Conservation (phyloP, 2,797 vertebrate genomes). For the Chrysocyon brachyurus region DNA sequence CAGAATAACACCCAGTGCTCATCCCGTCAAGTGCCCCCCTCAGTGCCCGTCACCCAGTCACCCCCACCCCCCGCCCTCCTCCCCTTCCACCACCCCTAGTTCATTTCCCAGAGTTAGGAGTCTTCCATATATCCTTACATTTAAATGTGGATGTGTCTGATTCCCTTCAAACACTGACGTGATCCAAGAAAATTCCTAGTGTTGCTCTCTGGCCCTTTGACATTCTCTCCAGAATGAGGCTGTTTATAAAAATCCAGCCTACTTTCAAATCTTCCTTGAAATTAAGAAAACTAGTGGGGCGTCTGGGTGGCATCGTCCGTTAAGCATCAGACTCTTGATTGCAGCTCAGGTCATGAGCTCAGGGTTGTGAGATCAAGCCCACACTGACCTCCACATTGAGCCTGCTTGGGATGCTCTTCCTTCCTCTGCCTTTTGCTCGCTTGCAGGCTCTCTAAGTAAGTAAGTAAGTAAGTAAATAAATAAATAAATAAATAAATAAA, state of each 20-base stretch:
- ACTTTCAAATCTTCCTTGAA: neutral
- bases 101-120: too few species aligned
- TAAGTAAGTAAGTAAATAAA: neutral
- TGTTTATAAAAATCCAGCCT: neutral
- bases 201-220: neutral
- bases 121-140: neutral
- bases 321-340: neutral
- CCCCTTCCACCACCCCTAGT: too few species aligned
- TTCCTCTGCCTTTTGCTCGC: neutral
- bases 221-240: neutral
- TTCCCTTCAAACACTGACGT: neutral
- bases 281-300: neutral
- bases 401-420: neutral
- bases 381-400: fast-evolving
- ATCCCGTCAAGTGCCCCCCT: too few species aligned
- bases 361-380: neutral
- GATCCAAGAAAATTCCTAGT: neutral
- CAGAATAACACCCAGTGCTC: too few species aligned
- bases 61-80: too few species aligned
- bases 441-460: neutral
- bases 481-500: too few species aligned
- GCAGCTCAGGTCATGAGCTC: neutral
- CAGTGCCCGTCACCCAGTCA: too few species aligned
- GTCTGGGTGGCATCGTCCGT: neutral
- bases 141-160: neutral